Evolutionary conservation across 2,888 invertebrate genomes (phyloP), one percentile per base, ranked within the genome.

Genomic region (Cerastis rubricosa): DNA sequence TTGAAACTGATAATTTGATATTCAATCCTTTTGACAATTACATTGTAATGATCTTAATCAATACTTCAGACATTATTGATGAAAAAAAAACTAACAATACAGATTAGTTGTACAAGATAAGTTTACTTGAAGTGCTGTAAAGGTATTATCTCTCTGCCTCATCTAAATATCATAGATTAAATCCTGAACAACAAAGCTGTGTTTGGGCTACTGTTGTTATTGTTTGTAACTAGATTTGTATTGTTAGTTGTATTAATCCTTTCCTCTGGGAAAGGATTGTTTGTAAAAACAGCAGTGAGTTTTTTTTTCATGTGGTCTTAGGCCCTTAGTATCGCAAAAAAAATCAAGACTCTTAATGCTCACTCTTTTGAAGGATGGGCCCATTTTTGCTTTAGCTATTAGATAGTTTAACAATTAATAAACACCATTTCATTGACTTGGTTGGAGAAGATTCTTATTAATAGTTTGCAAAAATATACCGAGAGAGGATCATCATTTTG

Each of bases 171-270:
- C 87, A 86, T 84, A 92, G 92, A 94, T 94, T 93, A 91, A 87
- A 81, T 88, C 87, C 68, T 85, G 83, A 89, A 87, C 90, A 92
- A 91, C 91, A 92, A 89, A n/a, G 54, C 47, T 81, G 84, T 91
- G 90, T 93, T 93, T 92, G 85, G 80, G 91, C 95, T 94, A 92
- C 95, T 92, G 94, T 93, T 92, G 90, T 91, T 87, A 92, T 93
- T 95, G 93, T 94, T 94, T 93, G 93, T 94, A 93, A 94, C 88
- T 87, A 90, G 94, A 95, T 94, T 95, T 94, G 92, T 92, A 92
- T 94, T 95, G 94, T 94, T 85, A 89, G 84, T 87, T 86, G 78
- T 82, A 83, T 88, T 93, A 94, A 95, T 94, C 94, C 94, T 92
- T 91, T 94, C 92, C 92, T 90, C 81, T 78, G 80, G 85, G 89